Base-by-base conservation (phyloP, 2,113 vertebrate genomes). In the Percopsis transmontana region DNA sequence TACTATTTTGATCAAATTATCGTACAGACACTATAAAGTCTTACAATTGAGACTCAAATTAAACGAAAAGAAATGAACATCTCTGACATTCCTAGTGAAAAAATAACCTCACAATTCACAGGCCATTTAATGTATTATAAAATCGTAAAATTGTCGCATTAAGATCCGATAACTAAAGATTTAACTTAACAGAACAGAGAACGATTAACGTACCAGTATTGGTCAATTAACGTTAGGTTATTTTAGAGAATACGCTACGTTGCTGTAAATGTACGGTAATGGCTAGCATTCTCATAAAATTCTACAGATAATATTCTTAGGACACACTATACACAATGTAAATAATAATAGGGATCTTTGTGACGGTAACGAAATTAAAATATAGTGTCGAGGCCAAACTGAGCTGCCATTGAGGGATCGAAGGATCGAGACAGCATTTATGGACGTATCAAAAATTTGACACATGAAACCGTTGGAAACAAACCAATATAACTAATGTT, bases 361-460 rank as follows among this genome's bases (percentile, higher is more conserved):
- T 62, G 58, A 18, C 33, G 20, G 8, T 51, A 51, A n/a, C 19
- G 58, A 63, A 24, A 33, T n/a, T 16, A 3, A 19, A 57, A 54
- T 7, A 33, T 33, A 6, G 1, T 2, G 16, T 51, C 16, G 51
- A 53, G 19, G 51, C 51, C 51, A 19, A 2, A 18, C 44, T 8
- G 47, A 48, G 47, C 47, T 48, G 16, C n/a, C 16, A 48, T 18
- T 14, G 44, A 16, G 14, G 2, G 42, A 16, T 44, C 42, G 12
- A 12, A 16, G 11, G 11, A 44, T 12, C 12, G 42, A 45, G 15
- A 16, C 42, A 14, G 15, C 42, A 13, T 16, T 45, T 45, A 45
- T 12, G 12, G 12, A 45, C 12, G 15, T 10, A 13, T 12, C 42
- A 10, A 13, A 45, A 45, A 45, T 45, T 5, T 45, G 42, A 45